Evolutionary conservation across 2,113 vertebrate genomes (phyloP), one percentile per base, ranked within the genome.

Genomic region (Pycnonotus jocosus): DNA sequence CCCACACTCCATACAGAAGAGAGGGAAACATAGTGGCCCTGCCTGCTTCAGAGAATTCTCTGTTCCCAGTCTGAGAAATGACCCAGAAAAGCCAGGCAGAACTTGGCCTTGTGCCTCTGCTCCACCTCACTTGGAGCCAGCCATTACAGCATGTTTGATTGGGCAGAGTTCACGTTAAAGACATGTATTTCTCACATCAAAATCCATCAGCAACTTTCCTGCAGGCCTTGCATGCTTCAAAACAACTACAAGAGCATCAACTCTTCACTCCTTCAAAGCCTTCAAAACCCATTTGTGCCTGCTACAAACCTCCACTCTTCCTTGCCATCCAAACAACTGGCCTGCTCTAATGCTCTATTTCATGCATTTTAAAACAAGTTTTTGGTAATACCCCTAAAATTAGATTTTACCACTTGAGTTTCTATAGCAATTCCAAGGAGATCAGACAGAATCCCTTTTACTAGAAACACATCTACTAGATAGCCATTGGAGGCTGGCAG

Each of bases 11-110:
- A 23, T 7, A 33, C 2, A 40, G 60, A 44, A 30, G 18, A 60
- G 25, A 45, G 10, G 14, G 28, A 69, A 54, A 47, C 28, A 38
- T 69, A 21, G 2, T 22, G 15, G 15, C 17, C 15, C 20, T 40
- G 51, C 51, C 42, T 77, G 28, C 58, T 64, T 2, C 62, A 62
- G 0, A 37, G 31, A 2, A 0, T 44, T 38, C 24, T 40, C 48
- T 53, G 48, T 31, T 64, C 37, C 31, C 38, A 10, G 22, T 5
- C 60, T 22, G 54, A 89, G 45, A 33, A 80, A 50, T 6, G 7
- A 48, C 21, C 30, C 44, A 60, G 37, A 65, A 70, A 68, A 78
- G 16, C 42, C 5, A 60, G 42, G 5, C 17, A 37, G 40, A 57
- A 11, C 51, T 35, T 11, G 7, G 71, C 74, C 54, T 33, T 61